These are phyloP conservation scores for Peromyscus eremicus DNA, from an alignment of 2,797 vertebrate species.

Conservation along the genomic window DNA sequence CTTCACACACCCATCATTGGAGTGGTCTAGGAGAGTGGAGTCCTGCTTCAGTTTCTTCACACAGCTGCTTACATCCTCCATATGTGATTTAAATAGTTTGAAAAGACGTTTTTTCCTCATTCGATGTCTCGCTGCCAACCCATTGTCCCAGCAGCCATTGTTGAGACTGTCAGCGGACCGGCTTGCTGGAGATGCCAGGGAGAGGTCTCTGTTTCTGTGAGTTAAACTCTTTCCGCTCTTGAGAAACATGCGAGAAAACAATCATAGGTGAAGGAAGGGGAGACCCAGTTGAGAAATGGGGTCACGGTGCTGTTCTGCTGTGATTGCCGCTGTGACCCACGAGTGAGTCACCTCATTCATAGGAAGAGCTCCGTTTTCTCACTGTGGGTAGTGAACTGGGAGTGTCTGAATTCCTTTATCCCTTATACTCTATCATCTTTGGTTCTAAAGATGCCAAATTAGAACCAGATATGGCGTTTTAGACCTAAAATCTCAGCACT, in stretches of 20 bases:
- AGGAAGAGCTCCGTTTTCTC: neutral
- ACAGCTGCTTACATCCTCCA: neutral
- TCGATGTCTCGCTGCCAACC: neutral
- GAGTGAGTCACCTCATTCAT: neutral
- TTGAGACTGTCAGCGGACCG: neutral
- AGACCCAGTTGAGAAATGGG: neutral
- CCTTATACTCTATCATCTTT: neutral
- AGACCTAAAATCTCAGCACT: neutral
- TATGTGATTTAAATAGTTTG: neutral
- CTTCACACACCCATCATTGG: no score
- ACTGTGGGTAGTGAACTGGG: fast-evolving
- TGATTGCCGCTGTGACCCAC: fast-evolving
- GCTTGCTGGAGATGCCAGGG: neutral
- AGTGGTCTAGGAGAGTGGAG: fast-evolving
- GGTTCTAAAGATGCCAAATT: neutral
- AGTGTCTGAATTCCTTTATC: fast-evolving
- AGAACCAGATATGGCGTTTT: neutral
- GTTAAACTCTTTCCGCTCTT: neutral
- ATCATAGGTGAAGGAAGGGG: no score
- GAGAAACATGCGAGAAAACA: neutral
- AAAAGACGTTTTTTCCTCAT: neutral
- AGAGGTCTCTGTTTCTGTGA: neutral
- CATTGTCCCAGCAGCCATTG: fast-evolving
- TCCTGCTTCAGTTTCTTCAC: neutral
- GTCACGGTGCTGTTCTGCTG: neutral